Percentiles rank a stretch among this genome's conserved stretches.
Conservation (phyloP, 2,113 vertebrate species). For the Sitta europaea region DNA sequence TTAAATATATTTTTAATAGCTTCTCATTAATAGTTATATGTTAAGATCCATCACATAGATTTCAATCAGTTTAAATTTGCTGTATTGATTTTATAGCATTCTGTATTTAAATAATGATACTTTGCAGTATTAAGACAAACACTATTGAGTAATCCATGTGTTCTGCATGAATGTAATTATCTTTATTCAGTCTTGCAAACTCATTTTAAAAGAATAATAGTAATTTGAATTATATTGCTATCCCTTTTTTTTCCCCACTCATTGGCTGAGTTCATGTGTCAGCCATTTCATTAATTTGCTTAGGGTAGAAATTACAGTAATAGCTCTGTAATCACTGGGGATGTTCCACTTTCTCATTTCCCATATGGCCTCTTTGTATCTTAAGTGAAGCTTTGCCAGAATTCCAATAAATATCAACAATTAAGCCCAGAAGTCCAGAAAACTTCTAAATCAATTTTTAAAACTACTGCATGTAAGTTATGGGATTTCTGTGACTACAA, state of each 20-base stretch:
- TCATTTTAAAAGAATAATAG: not conserved
- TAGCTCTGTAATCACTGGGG: constrained; percentile 5
- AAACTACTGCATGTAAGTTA: not conserved
- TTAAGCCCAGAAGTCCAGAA: not conserved
- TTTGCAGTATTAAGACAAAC: not conserved
- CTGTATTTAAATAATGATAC: not conserved
- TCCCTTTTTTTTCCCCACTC: not conserved
- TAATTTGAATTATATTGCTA: not conserved
- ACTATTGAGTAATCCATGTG: not conserved
- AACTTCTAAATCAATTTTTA: not conserved
- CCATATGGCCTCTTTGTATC: not conserved
- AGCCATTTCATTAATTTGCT: constrained; percentile 30
- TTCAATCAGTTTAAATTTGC: not conserved
- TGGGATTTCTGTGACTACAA: not conserved
- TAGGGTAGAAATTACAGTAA: not conserved
- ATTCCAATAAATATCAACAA: constrained; percentile 7
- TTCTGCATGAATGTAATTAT: not conserved
- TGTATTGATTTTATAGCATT: not conserved
- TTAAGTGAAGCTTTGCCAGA: not conserved
- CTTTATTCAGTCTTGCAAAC: not conserved
- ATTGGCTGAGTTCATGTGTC: not conserved
- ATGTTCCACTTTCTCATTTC: constrained; percentile 7
- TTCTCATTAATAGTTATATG: not conserved
- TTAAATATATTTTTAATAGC: not conserved
- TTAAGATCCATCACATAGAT: not conserved